Evolutionary conservation across 1,140 invertebrate species (phyloP), one percentile per base, ranked within the genome.

Genomic region (Tetraneura akinire): DNA sequence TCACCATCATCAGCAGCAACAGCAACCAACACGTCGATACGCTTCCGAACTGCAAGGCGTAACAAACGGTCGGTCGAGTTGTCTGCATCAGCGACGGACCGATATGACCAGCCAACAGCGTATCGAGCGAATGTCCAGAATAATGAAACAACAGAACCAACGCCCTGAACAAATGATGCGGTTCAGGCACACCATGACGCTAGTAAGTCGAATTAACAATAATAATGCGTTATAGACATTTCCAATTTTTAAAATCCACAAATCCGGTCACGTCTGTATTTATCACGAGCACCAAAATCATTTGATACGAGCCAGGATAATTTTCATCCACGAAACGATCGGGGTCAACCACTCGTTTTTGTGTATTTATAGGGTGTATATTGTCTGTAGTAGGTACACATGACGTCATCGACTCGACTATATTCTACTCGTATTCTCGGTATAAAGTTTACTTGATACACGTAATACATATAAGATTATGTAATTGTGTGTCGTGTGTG

Each of bases 61-160:
- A 37, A 8, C 55, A 29, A 2, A 18, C 3, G 55, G 14, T 1
- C 60, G 55, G 0, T 1, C 29, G 1, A 0, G 5, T 11, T 3
- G 16, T 14, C 32, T 18, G 1, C 21, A 26, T 1, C 62, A 80
- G 5, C 37, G 6, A 86, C 45, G 87, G 86, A 32, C 85, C 86
- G 32, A 86, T 10, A 51, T 81, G 81, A 82, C 80, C 2, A 89
- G 89, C 82, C 90, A 89, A 0, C 90, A 92, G 76, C 68, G 91
- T 66, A 91, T 91, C 10, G 86, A 91, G 53, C 86, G 90, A 81
- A 87, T 92, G 68, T 90, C 90, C 80, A 87, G 88, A 82, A 87
- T 92, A 64, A 87, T 92, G 82, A 90, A 87, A 76, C 86, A 87
- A 74, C 82, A 83, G 70, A 81, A 81, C 23, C 81, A 62, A 8